A percentile compares a stretch with the other conserved stretches of the same genome.
Evolutionary conservation across 2,888 invertebrate species (phyloP).

Genomic region (Caenorhabditis doughertyi): DNA sequence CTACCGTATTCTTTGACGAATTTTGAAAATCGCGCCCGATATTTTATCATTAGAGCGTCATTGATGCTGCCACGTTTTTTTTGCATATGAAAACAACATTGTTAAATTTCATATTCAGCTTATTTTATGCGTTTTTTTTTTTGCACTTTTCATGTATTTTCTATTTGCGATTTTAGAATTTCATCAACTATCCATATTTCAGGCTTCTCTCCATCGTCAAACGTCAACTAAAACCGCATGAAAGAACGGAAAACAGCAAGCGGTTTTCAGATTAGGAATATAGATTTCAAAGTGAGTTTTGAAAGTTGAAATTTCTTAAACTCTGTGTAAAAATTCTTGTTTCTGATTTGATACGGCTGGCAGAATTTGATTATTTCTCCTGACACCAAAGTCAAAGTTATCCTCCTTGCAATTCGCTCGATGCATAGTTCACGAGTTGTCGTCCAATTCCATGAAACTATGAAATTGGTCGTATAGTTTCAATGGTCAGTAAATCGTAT

Average conservation of each 20-base stretch:
- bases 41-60: neutral
- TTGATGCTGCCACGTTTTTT: neutral
- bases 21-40: too few species aligned
- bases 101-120: too few species aligned
- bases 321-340: neutral
- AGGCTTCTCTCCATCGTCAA: neutral
- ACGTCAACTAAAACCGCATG: constrained; percentile 21
- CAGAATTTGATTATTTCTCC: neutral
- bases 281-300: constrained; percentile 29
- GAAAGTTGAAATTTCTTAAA: too few species aligned
- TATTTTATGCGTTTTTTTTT: too few species aligned
- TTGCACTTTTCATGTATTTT: constrained; percentile 7
- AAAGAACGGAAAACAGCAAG: constrained; percentile 9
- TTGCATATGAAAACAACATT: too few species aligned
- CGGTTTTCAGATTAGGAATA: neutral
- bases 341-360: neutral
- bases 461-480: constrained; percentile 10
- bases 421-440: neutral
- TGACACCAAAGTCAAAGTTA: neutral
- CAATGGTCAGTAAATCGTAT: constrained; percentile 24
- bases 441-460: constrained; percentile 7
- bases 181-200: neutral
- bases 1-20: too few species aligned
- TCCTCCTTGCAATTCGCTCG: neutral
- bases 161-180: neutral